These are phyloP conservation scores for Labeo catla DNA, from an alignment of 2,113 vertebrate genomes.

Conservation along the genomic window DNA sequence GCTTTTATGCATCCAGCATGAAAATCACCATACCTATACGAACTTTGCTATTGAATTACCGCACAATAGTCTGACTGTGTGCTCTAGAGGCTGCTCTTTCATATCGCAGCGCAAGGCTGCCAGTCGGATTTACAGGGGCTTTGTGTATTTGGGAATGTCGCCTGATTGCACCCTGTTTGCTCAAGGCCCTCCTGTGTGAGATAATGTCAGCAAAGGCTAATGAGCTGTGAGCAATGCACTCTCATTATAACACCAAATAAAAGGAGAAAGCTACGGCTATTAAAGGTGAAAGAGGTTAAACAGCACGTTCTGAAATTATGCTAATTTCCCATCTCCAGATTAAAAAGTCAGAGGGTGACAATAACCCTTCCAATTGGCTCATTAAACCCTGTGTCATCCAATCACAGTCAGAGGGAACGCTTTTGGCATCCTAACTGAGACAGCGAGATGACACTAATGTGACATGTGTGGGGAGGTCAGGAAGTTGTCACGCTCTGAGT, in stretches of 20 bases:
- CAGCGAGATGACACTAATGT: slow-evolving; percentile 64
- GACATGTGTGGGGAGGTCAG: slow-evolving; percentile 58
- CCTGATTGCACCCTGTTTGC: slow-evolving; percentile 54
- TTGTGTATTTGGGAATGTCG: slow-evolving; percentile 53
- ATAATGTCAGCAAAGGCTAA: slow-evolving; percentile 59
- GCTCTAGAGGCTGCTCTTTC: slow-evolving; percentile 39
- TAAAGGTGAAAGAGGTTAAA: slow-evolving; percentile 71
- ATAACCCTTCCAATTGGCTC: slow-evolving; percentile 68
- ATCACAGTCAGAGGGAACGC: slow-evolving; percentile 28
- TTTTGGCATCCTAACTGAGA: slow-evolving; percentile 46
- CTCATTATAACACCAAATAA: slow-evolving; percentile 56
- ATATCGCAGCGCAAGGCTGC: slow-evolving; percentile 9
- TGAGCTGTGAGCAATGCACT: slow-evolving; percentile 59
- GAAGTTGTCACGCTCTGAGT: slow-evolving; percentile 47
- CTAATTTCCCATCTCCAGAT: slow-evolving; percentile 68
- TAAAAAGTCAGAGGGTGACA: slow-evolving; percentile 68
- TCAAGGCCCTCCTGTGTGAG: slow-evolving; percentile 49
- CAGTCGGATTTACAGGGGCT: slow-evolving; percentile 46
- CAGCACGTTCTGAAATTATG: slow-evolving; percentile 64
- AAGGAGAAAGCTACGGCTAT: slow-evolving; percentile 58
- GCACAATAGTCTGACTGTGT: slow-evolving; percentile 22
- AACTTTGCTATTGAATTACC: slow-evolving; percentile 40
- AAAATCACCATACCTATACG: slow-evolving; percentile 37
- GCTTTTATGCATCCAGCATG: slow-evolving; percentile 37
- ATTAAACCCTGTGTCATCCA: slow-evolving; percentile 53